These are phyloP conservation scores for Drosophila prostipennis DNA, from an alignment of 2,888 invertebrate species.

Conservation along the genomic window DNA sequence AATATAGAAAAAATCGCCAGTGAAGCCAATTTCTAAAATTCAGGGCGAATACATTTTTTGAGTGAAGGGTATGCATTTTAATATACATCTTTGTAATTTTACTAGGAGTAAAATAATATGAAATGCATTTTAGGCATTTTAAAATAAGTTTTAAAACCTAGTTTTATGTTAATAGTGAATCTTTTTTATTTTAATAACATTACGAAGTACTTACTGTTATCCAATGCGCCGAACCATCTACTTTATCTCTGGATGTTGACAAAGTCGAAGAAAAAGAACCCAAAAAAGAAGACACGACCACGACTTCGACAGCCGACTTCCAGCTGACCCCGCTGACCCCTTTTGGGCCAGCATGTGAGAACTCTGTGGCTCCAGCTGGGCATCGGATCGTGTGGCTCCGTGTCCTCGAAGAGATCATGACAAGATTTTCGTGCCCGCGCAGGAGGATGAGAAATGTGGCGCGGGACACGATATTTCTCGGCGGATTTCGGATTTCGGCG, in stretches of 20 bases:
- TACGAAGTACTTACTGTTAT: slow-evolving; percentile 4
- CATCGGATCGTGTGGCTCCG: slow-evolving; percentile 62
- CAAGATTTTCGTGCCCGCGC: slow-evolving; percentile 81
- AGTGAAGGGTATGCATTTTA: too few species aligned
- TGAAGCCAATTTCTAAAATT: too few species aligned
- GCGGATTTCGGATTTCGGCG: slow-evolving; percentile 72
- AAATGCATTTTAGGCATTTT: too few species aligned
- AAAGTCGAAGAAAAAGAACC: slow-evolving; percentile 10
- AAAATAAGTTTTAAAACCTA: too few species aligned
- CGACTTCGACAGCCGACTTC: slow-evolving; percentile 44
- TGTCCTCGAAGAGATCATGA: slow-evolving; percentile 79
- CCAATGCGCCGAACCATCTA: neutral
- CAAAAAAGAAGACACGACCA: slow-evolving; percentile 45
- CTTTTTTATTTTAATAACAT: neutral
- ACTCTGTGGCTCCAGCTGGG: slow-evolving; percentile 48
- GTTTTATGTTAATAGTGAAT: neutral
- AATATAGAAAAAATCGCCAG: too few species aligned
- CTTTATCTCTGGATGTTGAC: slow-evolving; percentile 40
- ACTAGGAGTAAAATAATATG: too few species aligned
- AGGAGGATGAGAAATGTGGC: slow-evolving; percentile 78
- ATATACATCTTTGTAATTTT: too few species aligned
- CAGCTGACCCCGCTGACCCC: slow-evolving; percentile 67
- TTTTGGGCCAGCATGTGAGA: slow-evolving; percentile 67
- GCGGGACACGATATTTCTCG: slow-evolving; percentile 78
- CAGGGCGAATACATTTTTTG: too few species aligned